These are phyloP conservation scores for Thomomys bottae DNA, from an alignment of 2,113 vertebrate genomes.

Conservation along the genomic window DNA sequence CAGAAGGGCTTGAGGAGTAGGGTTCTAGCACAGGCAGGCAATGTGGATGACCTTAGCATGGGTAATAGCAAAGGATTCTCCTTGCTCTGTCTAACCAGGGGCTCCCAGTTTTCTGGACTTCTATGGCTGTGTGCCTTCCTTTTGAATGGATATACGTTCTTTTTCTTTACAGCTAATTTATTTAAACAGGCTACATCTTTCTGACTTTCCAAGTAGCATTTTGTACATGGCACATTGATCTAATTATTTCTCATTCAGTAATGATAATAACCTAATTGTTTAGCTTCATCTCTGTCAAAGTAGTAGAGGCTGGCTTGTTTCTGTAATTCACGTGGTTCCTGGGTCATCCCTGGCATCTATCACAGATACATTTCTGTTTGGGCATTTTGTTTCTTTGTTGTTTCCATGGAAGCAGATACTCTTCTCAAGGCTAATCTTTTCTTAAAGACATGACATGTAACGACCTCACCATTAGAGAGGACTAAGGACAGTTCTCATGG, in stretches of 20 bases:
- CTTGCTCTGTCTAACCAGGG: background rate
- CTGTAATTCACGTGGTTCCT: background rate
- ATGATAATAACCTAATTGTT: constrained; percentile 18
- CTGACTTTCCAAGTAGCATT: background rate
- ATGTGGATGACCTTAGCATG: background rate
- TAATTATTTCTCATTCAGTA: constrained; percentile 4
- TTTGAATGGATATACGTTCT: background rate
- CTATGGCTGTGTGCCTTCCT: background rate
- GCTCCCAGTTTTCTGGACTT: background rate
- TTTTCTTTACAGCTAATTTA: background rate
- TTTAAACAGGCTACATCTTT: background rate
- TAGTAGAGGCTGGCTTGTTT: background rate
- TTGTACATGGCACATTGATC: background rate
- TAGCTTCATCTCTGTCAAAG: constrained; percentile 39
- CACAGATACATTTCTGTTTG: background rate
- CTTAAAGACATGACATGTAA: background rate
- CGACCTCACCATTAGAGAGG: background rate
- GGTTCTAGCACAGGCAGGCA: background rate
- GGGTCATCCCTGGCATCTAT: background rate
- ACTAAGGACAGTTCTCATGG: background rate
- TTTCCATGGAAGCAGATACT: background rate
- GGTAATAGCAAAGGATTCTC: background rate
- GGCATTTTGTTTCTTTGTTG: background rate
- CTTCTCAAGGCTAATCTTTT: background rate
- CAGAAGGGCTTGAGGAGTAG: background rate